These are phyloP conservation scores for Ptychodera flava DNA, from an alignment of 35 echinoderm and acorn worm genomes.

Conservation along the genomic window DNA sequence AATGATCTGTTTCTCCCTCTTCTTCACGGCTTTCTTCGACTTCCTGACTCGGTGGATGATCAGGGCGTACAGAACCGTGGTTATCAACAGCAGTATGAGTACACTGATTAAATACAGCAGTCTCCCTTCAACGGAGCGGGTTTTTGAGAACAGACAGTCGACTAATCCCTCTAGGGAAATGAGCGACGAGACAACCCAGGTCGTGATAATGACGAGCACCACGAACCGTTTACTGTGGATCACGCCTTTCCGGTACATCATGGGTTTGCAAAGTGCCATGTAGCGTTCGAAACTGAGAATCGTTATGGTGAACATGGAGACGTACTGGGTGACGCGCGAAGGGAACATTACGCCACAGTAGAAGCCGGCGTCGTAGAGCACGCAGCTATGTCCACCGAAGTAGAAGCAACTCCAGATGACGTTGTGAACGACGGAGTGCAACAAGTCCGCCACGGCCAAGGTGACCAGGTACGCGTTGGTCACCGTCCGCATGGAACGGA, in stretches of 20 bases:
- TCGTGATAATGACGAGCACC: background rate
- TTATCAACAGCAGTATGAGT: background rate
- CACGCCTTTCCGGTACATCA: background rate
- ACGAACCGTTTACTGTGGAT: background rate
- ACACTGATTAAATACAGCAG: background rate
- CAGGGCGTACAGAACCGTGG: background rate
- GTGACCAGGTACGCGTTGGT: constrained; percentile 18
- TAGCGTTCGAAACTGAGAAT: constrained; percentile 39
- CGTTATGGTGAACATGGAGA: constrained; percentile 32
- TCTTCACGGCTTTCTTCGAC: background rate
- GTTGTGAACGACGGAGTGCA: background rate
- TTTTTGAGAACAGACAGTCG: background rate
- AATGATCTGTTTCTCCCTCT: background rate
- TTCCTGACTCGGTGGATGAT: background rate
- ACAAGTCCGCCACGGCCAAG: background rate
- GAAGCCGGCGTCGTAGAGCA: too few relatives aligned
- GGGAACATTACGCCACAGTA: background rate
- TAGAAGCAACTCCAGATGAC: background rate
- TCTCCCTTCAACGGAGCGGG: background rate
- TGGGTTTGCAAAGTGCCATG: constrained; percentile 25
- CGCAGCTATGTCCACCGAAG: background rate
- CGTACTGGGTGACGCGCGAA: constrained; percentile 13
- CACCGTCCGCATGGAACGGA: constrained; percentile 7
- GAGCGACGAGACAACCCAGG: background rate
- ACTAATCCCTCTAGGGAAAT: background rate